These are phyloP conservation scores for Brachionichthys hirsutus DNA, from an alignment of 2,113 vertebrate genomes.

Conservation along the genomic window DNA sequence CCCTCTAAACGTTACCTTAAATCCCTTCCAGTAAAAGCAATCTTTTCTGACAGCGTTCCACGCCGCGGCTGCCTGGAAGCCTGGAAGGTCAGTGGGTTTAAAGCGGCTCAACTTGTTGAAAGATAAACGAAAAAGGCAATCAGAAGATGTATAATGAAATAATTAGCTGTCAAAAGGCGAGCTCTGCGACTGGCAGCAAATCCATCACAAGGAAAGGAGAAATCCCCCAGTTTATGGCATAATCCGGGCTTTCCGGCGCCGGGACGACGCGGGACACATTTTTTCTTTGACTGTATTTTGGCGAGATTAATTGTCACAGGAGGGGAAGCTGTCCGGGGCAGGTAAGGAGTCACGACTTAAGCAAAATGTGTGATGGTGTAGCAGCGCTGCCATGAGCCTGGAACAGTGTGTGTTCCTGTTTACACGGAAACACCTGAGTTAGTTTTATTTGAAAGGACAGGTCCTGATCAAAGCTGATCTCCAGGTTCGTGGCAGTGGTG, in stretches of 20 bases:
- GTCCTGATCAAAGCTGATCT: too few species aligned
- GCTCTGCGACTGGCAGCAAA: constrained; percentile 58
- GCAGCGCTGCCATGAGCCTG: constrained; percentile 2
- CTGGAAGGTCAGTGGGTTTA: constrained; percentile 51
- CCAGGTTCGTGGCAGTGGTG: too few species aligned
- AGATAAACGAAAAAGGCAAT: constrained; percentile 57
- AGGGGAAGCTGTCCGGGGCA: constrained; percentile 53
- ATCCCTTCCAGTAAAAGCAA: constrained; percentile 30
- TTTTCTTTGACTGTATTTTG: constrained; percentile 42
- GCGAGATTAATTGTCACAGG: constrained; percentile 57
- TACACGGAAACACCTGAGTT: too few species aligned
- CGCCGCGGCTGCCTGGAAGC: constrained; percentile 29
- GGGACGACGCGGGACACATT: constrained; percentile 50
- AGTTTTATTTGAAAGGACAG: too few species aligned
- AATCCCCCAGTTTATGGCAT: constrained; percentile 64
- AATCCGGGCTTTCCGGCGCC: constrained; percentile 58
- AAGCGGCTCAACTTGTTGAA: constrained; percentile 46
- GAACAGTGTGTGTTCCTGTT: too few species aligned
- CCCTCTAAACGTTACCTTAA: constrained; percentile 37
- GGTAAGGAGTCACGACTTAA: constrained; percentile 41
- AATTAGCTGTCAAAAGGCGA: constrained; percentile 75
- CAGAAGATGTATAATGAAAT: constrained; percentile 66
- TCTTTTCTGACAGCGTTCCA: constrained; percentile 25
- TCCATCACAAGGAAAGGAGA: constrained; percentile 64
- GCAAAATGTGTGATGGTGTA: too few species aligned